Conservation (phyloP, 2,113 vertebrate genomes). For the Zosterops pallidus region DNA sequence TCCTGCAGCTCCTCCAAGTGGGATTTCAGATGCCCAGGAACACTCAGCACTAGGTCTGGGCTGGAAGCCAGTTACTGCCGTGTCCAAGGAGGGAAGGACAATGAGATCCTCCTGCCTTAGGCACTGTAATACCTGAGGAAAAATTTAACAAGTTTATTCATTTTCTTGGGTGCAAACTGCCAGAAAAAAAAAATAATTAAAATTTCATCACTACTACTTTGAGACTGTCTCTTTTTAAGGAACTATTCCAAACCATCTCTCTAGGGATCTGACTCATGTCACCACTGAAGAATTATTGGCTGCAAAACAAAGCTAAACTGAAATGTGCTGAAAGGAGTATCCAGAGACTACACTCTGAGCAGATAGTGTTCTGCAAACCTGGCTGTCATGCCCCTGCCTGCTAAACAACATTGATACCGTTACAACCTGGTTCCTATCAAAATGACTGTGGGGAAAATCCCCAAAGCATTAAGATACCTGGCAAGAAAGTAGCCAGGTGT, state of each 20-base stretch:
- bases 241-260: background rate
- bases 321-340: background rate
- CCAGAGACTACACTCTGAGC: background rate
- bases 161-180: background rate
- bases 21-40: background rate
- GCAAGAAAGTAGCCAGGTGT: background rate
- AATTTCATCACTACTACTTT: background rate
- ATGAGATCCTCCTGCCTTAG: background rate
- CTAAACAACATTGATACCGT: background rate
- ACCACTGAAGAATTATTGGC: background rate
- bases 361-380: background rate
- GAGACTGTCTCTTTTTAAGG: background rate
- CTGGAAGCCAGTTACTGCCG: fast-evolving
- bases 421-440: background rate
- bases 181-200: background rate
- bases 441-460: background rate
- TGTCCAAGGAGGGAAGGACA: background rate
- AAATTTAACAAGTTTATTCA: background rate
- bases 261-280: background rate
- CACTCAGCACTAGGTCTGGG: background rate
- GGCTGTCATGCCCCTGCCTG: background rate
- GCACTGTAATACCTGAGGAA: background rate
- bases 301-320: background rate
- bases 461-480: background rate
- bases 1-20: background rate